Evolutionary conservation across 2,888 invertebrate genomes (phyloP).

Genomic region (Lamellibrachia columna): DNA sequence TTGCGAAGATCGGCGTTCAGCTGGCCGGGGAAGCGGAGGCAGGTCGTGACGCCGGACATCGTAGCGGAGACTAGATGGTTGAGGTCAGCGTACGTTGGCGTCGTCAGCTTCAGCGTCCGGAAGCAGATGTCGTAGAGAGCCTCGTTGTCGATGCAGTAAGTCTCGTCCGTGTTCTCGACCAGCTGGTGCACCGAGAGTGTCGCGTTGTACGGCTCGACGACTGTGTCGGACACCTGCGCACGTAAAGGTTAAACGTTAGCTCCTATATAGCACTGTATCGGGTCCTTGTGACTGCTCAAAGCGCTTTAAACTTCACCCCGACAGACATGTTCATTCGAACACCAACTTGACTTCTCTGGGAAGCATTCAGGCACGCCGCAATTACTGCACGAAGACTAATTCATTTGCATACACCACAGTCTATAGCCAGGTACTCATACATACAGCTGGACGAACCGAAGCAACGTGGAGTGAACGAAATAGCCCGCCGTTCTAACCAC

Average conservation of each 20-base stretch:
- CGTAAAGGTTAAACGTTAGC: background rate
- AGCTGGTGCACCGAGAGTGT: conserved; percentile 74
- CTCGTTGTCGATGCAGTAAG: conserved; percentile 79
- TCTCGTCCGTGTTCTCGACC: conserved; percentile 88
- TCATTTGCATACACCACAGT: no score
- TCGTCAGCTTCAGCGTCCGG: conserved; percentile 24
- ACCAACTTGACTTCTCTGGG: no score
- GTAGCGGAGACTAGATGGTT: conserved; percentile 77
- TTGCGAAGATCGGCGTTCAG: conserved; percentile 34
- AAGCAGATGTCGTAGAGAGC: conserved; percentile 61
- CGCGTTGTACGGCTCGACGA: conserved; percentile 79
- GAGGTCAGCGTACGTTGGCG: conserved; percentile 74
- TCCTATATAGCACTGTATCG: no score
- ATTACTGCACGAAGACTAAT: no score
- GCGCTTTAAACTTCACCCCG: no score
- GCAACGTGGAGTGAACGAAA: no score
- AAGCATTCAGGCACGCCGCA: no score
- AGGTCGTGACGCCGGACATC: conserved; percentile 75
- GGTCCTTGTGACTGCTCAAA: no score
- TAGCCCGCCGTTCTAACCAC: no score
- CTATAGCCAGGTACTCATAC: no score
- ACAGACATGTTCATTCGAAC: no score
- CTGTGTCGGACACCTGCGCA: conserved; percentile 76
- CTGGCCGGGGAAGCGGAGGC: conserved; percentile 76
- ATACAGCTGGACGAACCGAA: no score